Conservation (phyloP, 2,888 invertebrate genomes). For the Phyto melanocephala region DNA sequence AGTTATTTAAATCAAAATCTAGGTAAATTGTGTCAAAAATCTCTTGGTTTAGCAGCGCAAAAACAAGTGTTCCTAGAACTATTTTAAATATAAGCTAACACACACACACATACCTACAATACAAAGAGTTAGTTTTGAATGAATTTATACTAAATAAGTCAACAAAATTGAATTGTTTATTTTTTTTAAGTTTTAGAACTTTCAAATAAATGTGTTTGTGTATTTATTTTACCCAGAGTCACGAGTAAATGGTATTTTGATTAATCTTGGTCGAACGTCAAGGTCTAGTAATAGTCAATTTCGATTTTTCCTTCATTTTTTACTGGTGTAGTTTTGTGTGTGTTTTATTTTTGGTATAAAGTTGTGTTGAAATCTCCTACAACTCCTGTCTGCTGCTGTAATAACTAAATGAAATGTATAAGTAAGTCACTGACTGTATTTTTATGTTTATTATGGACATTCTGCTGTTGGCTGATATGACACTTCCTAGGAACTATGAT, state of each 20-base stretch:
- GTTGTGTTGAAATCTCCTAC: background rate
- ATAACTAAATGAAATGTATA: constrained; percentile 17
- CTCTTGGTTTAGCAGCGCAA: background rate
- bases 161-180: constrained; percentile 1
- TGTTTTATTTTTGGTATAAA: background rate
- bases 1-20: background rate
- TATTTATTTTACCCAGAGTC: constrained; percentile 41
- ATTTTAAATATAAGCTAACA: background rate
- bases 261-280: constrained; percentile 63
- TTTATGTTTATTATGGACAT: background rate
- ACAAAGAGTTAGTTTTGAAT: constrained; percentile 6
- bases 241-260: constrained; percentile 59
- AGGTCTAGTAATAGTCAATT: constrained; percentile 64
- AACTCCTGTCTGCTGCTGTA: constrained; percentile 11
- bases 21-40: constrained; percentile 41
- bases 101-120: background rate
- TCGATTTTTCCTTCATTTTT: constrained; percentile 30
- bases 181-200: constrained; percentile 13
- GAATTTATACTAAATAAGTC: constrained; percentile 22
- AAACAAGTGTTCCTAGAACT: constrained; percentile 30
- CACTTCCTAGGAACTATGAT: constrained; percentile 63
- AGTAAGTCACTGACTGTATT: constrained; percentile 16
- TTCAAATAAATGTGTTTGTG: constrained; percentile 46
- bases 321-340: background rate
- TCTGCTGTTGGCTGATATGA: constrained; percentile 18